Evolutionary conservation across 2,888 invertebrate genomes (phyloP).

Genomic region (Apamea monoglypha): DNA sequence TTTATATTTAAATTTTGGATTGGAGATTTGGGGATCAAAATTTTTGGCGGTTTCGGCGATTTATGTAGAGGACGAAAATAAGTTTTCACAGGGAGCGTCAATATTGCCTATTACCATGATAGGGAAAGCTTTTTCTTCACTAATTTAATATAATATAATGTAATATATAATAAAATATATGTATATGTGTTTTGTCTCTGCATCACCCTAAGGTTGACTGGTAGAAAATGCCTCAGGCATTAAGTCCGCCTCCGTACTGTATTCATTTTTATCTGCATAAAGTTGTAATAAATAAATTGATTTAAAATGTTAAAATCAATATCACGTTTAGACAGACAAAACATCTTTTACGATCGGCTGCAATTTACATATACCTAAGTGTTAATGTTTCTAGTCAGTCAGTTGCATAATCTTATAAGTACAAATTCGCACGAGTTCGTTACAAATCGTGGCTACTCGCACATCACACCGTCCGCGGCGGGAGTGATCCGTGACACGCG

Average conservation of each 20-base stretch:
- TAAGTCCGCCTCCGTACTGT: not conserved
- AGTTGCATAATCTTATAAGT: not conserved
- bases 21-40: not conserved
- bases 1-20: constrained; percentile 28
- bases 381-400: not conserved
- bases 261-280: no score
- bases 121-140: no score
- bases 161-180: no score
- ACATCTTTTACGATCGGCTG: not conserved
- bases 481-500: constrained; percentile 66
- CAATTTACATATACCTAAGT: not conserved
- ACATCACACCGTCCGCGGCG: constrained; percentile 34
- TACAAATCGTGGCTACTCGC: constrained; percentile 42
- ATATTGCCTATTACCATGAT: not conserved
- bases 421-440: constrained; percentile 6
- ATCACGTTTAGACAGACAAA: not conserved
- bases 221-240: no score
- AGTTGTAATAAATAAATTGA: not conserved
- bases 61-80: not conserved
- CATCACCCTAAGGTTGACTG: no score
- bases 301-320: not conserved
- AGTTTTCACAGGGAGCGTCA: not conserved
- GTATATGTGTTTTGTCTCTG: no score
- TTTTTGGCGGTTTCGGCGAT: not conserved
- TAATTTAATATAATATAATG: not conserved